These are phyloP conservation scores for Lamprotornis superbus DNA, from an alignment of 2,113 vertebrate species.

Conservation along the genomic window DNA sequence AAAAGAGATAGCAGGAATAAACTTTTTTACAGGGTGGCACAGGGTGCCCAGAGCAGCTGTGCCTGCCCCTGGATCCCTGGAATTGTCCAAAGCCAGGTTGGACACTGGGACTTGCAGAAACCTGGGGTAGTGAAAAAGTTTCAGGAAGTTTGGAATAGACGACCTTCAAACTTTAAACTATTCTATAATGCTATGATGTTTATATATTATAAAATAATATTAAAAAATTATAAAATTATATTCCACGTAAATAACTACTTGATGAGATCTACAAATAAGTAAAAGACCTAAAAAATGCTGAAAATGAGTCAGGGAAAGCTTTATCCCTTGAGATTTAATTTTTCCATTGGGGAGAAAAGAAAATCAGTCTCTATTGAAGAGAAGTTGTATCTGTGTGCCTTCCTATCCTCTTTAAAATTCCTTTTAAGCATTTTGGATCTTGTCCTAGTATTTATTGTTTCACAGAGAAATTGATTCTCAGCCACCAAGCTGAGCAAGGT, in stretches of 20 bases:
- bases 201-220: too few species aligned
- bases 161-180: neutral
- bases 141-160: neutral
- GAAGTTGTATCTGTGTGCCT: neutral
- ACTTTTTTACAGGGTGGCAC: neutral
- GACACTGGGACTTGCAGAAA: too few species aligned
- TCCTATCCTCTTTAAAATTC: neutral
- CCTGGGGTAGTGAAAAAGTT: accelerated
- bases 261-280: neutral
- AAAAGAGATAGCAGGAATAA: neutral
- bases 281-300: neutral
- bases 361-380: accelerated
- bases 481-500: neutral
- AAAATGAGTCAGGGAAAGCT: neutral
- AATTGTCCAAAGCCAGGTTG: too few species aligned
- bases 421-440: neutral
- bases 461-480: neutral
- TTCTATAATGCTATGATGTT: accelerated
- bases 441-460: neutral
- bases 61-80: neutral
- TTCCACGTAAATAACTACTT: neutral
- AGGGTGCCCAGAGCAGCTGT: neutral
- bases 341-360: neutral
- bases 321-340: neutral
- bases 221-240: neutral